phyloP scores from a whole-genome alignment of 37 sponge, comb jelly and placozoan genomes.

The Beroe forskalii region DNA sequence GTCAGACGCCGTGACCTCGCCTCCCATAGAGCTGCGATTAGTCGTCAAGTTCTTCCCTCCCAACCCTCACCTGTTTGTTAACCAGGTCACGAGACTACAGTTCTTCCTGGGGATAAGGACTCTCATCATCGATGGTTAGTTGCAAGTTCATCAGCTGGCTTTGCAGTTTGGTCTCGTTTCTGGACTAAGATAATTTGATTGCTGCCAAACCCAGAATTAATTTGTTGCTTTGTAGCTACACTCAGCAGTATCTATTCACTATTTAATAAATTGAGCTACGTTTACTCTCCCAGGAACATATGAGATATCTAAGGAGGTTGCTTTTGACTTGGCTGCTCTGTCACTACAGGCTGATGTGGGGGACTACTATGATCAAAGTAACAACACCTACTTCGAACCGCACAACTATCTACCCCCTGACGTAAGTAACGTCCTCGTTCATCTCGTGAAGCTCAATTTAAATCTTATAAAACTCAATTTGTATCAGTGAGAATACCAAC shows the following conservation, averaged over 20 bases:
- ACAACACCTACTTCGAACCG: slow-evolving; percentile 17
- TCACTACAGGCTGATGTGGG: slow-evolving; percentile 32
- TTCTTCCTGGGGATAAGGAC: background rate
- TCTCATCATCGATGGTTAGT: slow-evolving; percentile 17
- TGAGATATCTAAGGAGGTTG: background rate
- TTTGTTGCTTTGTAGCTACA: too few relatives aligned
- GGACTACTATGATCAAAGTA: background rate
- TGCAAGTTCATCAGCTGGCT: background rate
- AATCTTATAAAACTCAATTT: too few relatives aligned
- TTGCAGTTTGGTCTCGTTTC: too few relatives aligned
- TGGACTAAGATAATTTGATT: too few relatives aligned
- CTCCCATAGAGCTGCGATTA: background rate
- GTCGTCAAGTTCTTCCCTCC: slow-evolving; percentile 15
- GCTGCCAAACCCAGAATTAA: too few relatives aligned
- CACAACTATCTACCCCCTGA: slow-evolving; percentile 7
- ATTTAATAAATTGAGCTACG: too few relatives aligned
- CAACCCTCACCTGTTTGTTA: slow-evolving; percentile 1
- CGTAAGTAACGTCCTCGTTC: background rate
- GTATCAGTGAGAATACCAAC: too few relatives aligned
- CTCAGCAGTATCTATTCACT: background rate
- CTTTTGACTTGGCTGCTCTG: slow-evolving; percentile 27
- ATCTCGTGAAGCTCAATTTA: too few relatives aligned
- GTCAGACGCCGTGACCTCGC: background rate
- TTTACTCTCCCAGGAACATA: background rate
- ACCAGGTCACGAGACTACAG: slow-evolving; percentile 20